Conservation (phyloP, 2,888 invertebrate species). For the Autographa pulchrina region DNA sequence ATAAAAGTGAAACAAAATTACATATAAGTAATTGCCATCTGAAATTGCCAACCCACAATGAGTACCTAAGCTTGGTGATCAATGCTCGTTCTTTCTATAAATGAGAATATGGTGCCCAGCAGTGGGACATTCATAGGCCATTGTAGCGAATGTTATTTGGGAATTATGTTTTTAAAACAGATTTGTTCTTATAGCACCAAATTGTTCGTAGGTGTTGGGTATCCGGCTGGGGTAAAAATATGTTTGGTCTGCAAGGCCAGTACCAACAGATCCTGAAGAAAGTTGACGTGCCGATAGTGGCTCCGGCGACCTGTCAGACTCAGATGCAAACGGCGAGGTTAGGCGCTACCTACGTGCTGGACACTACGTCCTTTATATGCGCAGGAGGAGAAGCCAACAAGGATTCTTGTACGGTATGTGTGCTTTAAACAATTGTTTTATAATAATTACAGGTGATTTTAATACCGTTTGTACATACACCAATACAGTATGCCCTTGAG, state of each 20-base stretch:
- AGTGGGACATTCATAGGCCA: too few species aligned
- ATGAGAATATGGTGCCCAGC: too few species aligned
- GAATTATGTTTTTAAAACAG: too few species aligned
- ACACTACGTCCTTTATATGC: slow-evolving; percentile 92
- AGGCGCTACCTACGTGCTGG: slow-evolving; percentile 90
- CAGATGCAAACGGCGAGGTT: slow-evolving; percentile 91
- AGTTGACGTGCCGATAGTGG: slow-evolving; percentile 93
- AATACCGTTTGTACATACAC: too few species aligned
- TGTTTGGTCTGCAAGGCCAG: slow-evolving; percentile 89
- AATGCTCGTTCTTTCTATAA: too few species aligned
- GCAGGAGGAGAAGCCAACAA: slow-evolving; percentile 94
- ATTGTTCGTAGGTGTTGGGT: slow-evolving; percentile 89
- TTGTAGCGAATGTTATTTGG: too few species aligned
- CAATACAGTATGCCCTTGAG: too few species aligned
- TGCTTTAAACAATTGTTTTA: slow-evolving; percentile 6
- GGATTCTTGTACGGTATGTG: slow-evolving; percentile 93
- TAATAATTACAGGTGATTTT: too few species aligned
- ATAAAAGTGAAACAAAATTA: too few species aligned
- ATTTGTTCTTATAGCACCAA: background rate
- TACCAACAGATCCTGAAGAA: slow-evolving; percentile 93
- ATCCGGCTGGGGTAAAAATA: slow-evolving; percentile 96
- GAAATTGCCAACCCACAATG: too few species aligned
- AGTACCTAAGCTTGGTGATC: too few species aligned
- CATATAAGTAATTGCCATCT: too few species aligned
- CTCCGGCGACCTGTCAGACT: slow-evolving; percentile 91